Evolutionary conservation across 2,888 invertebrate species (phyloP), one percentile per base, ranked within the genome.

Genomic region (Melieria crassipennis): DNA sequence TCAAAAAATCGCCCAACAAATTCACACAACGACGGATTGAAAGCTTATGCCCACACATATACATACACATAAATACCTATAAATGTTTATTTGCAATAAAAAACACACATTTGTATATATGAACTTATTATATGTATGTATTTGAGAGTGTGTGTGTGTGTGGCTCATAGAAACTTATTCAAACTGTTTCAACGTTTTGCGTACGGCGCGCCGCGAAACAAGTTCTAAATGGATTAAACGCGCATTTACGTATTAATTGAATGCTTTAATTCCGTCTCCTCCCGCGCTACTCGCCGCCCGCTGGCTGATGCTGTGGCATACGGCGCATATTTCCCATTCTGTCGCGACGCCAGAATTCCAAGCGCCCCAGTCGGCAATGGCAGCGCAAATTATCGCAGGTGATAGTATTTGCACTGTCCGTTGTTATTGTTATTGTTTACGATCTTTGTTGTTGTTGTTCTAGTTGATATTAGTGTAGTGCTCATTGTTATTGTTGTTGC

Each of bases 151-250:
- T 42, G 45, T 61, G 45, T 61, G 42, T 61, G 11, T 61, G 16
- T 43, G 42, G 45, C 30, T 30, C 30, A 30, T 30, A 30, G 30
- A 30, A 30, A 30, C 30, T 30, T 30, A 30, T 30, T 30, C 30
- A 30, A 30, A 30, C 30, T 30, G 30, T 30, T 30, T 30, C 30
- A 30, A 30, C 30, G 42, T 61, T 61, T 42, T 30, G 11, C 5
- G 9, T 13, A 4, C 16, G 10, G 13, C 10, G 16, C 45, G 13
- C 13, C 0, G 52, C 11, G 9, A 52, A 64, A 64, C 64, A 52
- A 64, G 64, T 64, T 64, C 64, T 50, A 64, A 64, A 52, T 50
- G 64, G 64, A 64, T 64, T 64, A 64, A 64, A 64, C 64, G 30
- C 64, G 52, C 64, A 64, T 64, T 64, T 64, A 30, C 30, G 2